Evolutionary conservation across 1,140 invertebrate genomes (phyloP).

Genomic region (Sminthurinus signatus): DNA sequence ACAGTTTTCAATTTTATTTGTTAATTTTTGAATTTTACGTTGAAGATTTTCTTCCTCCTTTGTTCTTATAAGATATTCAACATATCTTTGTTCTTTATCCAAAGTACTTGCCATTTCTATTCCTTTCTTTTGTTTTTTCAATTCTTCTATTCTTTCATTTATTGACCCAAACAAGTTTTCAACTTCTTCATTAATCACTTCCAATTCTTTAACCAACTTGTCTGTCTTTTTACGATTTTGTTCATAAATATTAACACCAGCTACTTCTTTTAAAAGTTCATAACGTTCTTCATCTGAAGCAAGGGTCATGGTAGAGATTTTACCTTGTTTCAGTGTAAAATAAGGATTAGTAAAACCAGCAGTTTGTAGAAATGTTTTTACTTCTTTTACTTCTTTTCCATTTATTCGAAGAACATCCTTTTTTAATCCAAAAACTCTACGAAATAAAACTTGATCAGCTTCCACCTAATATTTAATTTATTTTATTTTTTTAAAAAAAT

Average conservation of each 20-base stretch:
- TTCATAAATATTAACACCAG: constrained; percentile 13
- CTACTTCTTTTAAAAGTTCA: constrained; percentile 16
- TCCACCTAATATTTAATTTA: too few species aligned
- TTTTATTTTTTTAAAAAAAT: too few species aligned
- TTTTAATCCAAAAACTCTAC: constrained; percentile 15
- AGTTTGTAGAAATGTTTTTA: constrained; percentile 12
- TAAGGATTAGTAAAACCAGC: constrained; percentile 31
- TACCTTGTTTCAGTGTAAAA: constrained; percentile 27
- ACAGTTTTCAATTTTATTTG: background rate
- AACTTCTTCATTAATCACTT: background rate
- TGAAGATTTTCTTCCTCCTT: background rate
- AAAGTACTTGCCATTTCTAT: background rate
- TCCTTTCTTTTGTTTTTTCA: background rate
- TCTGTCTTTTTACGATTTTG: background rate
- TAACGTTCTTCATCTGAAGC: constrained; percentile 16
- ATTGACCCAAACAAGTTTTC: background rate
- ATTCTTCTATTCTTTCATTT: background rate
- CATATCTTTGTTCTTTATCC: background rate
- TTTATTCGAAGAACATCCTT: constrained; percentile 25
- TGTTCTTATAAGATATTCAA: background rate
- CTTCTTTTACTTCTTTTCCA: constrained; percentile 7
- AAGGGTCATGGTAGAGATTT: constrained; percentile 9
- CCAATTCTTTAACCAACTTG: background rate
- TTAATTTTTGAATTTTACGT: background rate
- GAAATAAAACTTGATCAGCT: constrained; percentile 13